These are phyloP conservation scores for Toxostoma redivivum DNA, from an alignment of 2,113 vertebrate genomes.

Conservation along the genomic window DNA sequence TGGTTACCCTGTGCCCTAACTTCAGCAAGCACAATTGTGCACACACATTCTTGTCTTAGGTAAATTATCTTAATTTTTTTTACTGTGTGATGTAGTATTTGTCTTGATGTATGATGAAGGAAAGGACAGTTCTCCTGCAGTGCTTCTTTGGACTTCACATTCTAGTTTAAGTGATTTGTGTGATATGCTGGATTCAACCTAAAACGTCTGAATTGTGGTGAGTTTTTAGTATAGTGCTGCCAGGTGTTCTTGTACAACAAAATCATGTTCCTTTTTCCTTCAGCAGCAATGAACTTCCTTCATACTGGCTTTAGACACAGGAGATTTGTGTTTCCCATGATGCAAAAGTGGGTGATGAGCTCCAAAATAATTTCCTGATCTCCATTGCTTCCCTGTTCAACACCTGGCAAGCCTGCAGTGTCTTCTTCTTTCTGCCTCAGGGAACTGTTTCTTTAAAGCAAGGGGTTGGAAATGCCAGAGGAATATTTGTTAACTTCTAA, in stretches of 20 bases:
- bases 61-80: neutral
- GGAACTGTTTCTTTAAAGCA: neutral
- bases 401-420: neutral
- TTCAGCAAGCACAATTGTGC: neutral
- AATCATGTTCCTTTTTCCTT: neutral
- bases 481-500: neutral
- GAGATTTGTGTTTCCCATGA: neutral
- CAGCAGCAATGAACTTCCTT: neutral
- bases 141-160: neutral
- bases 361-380: neutral
- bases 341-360: neutral
- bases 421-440: neutral
- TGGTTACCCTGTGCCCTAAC: neutral
- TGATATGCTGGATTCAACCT: neutral
- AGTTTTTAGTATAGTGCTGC: neutral
- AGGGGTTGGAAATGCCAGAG: neutral
- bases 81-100: neutral
- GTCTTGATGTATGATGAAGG: neutral
- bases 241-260: neutral
- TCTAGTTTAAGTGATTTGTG: neutral
- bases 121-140: neutral
- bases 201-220: neutral
- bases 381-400: neutral
- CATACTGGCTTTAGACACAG: neutral
- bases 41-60: neutral